These are phyloP conservation scores for Peromyscus nudipes DNA, from an alignment of 2,797 vertebrate genomes.

Conservation along the genomic window DNA sequence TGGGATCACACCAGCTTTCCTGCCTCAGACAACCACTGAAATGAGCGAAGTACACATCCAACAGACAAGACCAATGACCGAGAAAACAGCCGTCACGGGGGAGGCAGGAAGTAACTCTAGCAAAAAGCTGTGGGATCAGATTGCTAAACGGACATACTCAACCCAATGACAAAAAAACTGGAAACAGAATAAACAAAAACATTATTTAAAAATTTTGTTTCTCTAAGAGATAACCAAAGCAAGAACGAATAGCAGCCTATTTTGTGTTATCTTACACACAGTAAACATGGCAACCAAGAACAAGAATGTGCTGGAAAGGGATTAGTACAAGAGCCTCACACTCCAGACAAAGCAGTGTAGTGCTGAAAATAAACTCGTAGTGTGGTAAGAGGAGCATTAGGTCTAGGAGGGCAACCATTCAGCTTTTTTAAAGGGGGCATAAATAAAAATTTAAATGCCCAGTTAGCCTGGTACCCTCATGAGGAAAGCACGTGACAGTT, in stretches of 20 bases:
- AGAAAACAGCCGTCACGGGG: neutral
- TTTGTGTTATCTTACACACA: neutral
- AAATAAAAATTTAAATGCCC: neutral
- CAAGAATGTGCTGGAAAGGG: neutral
- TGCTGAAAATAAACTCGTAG: neutral
- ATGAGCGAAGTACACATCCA: neutral
- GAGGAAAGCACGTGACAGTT: neutral
- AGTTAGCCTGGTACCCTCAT: neutral
- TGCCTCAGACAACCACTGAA: slow-evolving; percentile 38
- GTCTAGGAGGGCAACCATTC: neutral
- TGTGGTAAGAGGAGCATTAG: neutral
- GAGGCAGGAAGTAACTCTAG: neutral
- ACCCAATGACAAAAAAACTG: neutral
- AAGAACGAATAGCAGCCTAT: neutral
- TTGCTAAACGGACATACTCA: neutral
- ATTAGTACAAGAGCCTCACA: neutral
- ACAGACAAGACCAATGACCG: neutral
- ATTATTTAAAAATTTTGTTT: neutral
- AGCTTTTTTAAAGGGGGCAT: neutral
- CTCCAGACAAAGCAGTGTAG: neutral
- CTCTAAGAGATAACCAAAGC: slow-evolving; percentile 3
- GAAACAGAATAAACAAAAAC: neutral
- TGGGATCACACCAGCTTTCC: slow-evolving; percentile 8
- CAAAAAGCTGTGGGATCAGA: neutral
- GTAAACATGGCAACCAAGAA: neutral